phyloP scores from a whole-genome alignment of 2,888 invertebrate genomes.

The Nesidiocoris tenuis region DNA sequence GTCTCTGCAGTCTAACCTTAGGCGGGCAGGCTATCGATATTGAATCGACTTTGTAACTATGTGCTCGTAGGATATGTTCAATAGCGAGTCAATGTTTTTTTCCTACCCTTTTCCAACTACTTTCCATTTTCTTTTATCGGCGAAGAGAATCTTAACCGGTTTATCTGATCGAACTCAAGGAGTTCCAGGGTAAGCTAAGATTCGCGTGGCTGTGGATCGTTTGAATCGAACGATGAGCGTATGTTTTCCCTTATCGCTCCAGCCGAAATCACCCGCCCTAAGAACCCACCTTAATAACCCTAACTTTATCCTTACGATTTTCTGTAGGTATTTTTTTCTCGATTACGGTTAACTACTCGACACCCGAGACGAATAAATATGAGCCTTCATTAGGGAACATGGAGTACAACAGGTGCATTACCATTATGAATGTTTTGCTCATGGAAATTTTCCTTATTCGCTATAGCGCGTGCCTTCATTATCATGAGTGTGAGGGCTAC shows the following conservation, averaged over 20 bases:
- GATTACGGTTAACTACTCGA: constrained; percentile 9
- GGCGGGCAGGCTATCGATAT: neutral
- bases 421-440: constrained; percentile 12
- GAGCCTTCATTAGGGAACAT: constrained; percentile 8
- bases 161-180: constrained; percentile 6
- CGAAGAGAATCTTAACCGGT: neutral
- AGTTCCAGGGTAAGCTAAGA: constrained; percentile 20
- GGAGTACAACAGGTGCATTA: constrained; percentile 31
- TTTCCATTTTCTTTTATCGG: neutral
- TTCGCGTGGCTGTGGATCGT: constrained; percentile 25
- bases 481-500: no score
- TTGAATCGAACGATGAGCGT: constrained; percentile 36
- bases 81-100: neutral
- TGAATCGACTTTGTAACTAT: neutral
- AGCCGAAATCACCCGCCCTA: neutral
- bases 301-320: neutral
- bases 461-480: neutral
- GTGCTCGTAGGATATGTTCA: neutral
- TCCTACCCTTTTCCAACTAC: neutral
- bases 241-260: constrained; percentile 11
- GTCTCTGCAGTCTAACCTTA: constrained; percentile 1
- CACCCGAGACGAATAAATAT: constrained; percentile 23
- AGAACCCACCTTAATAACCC: constrained; percentile 20
- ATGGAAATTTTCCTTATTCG: constrained; percentile 14
- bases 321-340: neutral